Conservation (phyloP, 2,113 vertebrate genomes). For the Datnioides undecimradiatus region DNA sequence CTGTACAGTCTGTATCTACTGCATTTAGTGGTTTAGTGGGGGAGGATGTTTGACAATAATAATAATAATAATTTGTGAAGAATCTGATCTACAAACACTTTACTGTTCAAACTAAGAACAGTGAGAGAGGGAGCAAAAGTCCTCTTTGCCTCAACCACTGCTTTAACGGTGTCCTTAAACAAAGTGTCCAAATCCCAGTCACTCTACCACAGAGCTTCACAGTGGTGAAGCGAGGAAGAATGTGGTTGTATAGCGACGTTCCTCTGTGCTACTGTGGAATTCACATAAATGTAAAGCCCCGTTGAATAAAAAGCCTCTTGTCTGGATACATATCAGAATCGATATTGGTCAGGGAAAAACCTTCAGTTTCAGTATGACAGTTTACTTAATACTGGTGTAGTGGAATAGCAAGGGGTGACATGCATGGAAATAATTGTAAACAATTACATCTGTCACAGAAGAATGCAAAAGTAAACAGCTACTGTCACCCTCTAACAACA, state of each 20-base stretch:
- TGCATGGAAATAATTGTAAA: too few relatives aligned
- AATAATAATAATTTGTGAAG: neutral
- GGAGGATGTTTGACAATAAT: neutral
- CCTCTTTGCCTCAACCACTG: neutral
- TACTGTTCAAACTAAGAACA: neutral
- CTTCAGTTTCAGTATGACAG: neutral
- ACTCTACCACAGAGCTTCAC: neutral
- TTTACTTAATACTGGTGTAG: neutral
- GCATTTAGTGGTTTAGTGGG: neutral
- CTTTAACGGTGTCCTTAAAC: slow-evolving; percentile 10
- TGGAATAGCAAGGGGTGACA: neutral
- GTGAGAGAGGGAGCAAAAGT: neutral
- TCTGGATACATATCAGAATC: neutral
- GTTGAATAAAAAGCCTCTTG: neutral
- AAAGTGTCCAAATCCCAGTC: neutral
- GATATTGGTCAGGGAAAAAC: neutral
- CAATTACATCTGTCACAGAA: neutral
- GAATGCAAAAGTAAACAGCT: neutral
- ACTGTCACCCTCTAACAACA: neutral
- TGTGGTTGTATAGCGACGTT: neutral
- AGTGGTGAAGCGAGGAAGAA: neutral
- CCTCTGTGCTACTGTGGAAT: neutral
- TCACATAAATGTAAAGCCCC: neutral
- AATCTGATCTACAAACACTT: slow-evolving; percentile 5
- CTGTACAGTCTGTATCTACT: neutral